phyloP scores from a whole-genome alignment of 2,797 vertebrate species.

The Falco novaeseelandiae region DNA sequence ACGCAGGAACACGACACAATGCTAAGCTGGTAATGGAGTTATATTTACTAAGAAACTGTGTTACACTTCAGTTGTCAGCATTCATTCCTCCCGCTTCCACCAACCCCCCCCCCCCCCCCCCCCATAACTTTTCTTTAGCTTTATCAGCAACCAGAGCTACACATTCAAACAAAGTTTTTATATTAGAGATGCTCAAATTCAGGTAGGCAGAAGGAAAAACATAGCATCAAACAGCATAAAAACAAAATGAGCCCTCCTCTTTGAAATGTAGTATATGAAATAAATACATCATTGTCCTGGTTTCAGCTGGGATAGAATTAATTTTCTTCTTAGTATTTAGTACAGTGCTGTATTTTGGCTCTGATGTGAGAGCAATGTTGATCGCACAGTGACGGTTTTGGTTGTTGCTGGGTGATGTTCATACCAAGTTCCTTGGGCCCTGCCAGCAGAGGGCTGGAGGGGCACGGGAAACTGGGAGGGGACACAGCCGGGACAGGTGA shows the following conservation, averaged over 20 bases:
- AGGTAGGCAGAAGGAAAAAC: neutral
- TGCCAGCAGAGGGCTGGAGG: no score
- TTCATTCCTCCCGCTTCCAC: neutral
- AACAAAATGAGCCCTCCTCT: neutral
- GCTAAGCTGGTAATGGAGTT: neutral
- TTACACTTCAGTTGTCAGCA: neutral
- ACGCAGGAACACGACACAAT: neutral
- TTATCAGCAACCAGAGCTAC: neutral
- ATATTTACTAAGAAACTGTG: neutral
- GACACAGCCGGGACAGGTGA: no score
- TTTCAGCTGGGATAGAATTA: no score
- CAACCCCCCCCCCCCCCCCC: no score
- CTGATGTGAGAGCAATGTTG: no score
- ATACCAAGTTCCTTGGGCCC: no score
- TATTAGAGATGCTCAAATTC: neutral
- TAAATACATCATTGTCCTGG: neutral
- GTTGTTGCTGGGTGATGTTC: no score
- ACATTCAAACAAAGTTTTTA: neutral
- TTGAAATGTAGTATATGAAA: neutral
- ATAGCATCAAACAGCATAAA: neutral
- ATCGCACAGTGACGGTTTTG: no score
- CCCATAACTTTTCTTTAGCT: neutral
- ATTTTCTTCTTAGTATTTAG: no score
- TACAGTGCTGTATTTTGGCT: no score
- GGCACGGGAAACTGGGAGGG: no score